Evolutionary conservation across 2,797 vertebrate species (phyloP), one percentile per base, ranked within the genome.

Genomic region (Bradypodion pumilum): DNA sequence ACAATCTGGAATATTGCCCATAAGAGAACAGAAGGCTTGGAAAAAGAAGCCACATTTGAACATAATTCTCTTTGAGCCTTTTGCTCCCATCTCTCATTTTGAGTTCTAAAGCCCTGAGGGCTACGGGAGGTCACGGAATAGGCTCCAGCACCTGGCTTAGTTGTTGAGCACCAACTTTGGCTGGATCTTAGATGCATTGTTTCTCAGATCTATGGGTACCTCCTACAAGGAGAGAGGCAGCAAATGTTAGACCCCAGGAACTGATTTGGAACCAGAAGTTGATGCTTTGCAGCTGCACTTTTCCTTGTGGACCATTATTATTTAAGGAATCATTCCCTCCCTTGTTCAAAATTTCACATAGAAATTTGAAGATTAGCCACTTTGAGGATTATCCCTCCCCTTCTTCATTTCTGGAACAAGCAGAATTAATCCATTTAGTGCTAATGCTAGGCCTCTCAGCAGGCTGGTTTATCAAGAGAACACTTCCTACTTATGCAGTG

Each of bases 361-460:
- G 93, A 95, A 94, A 91, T 93, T 92, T 94, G 93, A 94, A 94
- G 90, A 94, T 92, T 92, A 95, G 76, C 92, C 93, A 89, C 82
- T 83, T 94, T 91, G 88, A 95, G 91, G 85, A 94, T 95, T 95
- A 92, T 90, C 90, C 90, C 87, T 5, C 56, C 62, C 76, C 29
- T 87, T 94, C 92, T 84, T 93, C 92, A 74, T 94, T 95, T 94
- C 2, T 52, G 12, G 81, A 93, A 93, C 88, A 44, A 93, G 91
- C 94, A 95, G 95, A 95, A 96, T 95, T 96, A 95, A 96, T 95
- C 94, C 90, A 93, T 92, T 95, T 93, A 95, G 91, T 42, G 89
- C 93, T 94, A 95, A 95, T 91, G 83, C 91, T 81, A 74, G 92
- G 89, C 92, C 92, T 96, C 94, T 93, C 94, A 93, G 87, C 83